phyloP scores from a whole-genome alignment of 2,113 vertebrate genomes.

The Vidua macroura region DNA sequence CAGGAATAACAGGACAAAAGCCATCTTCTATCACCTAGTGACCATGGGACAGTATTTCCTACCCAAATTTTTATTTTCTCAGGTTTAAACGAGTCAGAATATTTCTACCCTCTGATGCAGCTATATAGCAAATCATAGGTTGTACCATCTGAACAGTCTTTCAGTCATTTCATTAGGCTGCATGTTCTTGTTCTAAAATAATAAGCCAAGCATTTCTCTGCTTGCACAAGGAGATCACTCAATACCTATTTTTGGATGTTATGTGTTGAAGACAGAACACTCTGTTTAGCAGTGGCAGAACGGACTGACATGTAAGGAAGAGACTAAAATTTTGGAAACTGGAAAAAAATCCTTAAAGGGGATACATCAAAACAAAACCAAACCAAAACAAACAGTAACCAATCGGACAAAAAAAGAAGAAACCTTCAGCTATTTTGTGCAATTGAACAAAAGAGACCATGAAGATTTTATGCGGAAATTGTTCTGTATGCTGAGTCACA shows the following conservation, averaged over 20 bases:
- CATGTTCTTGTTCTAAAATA: not conserved
- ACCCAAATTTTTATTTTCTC: not conserved
- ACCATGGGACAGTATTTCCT: not conserved
- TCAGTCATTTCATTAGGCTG: not conserved
- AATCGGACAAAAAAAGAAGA: not conserved
- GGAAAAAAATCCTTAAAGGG: not conserved
- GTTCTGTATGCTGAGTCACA: not conserved
- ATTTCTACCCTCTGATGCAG: not conserved
- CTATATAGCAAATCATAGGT: not conserved
- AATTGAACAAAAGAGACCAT: not conserved
- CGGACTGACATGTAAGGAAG: not conserved
- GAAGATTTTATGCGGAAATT: not conserved
- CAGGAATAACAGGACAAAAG: not conserved
- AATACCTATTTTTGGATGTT: not conserved
- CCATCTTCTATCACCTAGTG: not conserved
- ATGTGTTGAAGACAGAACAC: not conserved
- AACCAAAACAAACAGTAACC: not conserved
- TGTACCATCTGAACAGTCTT: not conserved
- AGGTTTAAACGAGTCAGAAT: not conserved
- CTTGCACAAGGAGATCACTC: not conserved
- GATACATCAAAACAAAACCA: not conserved
- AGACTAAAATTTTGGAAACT: not conserved
- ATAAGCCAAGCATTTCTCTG: not conserved
- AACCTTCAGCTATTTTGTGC: not conserved
- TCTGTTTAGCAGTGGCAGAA: not conserved